A percentile compares a stretch with the other conserved stretches of the same genome.
Conservation (phyloP, 1,140 invertebrate genomes). For the Stratiolaelaps scimitus region DNA sequence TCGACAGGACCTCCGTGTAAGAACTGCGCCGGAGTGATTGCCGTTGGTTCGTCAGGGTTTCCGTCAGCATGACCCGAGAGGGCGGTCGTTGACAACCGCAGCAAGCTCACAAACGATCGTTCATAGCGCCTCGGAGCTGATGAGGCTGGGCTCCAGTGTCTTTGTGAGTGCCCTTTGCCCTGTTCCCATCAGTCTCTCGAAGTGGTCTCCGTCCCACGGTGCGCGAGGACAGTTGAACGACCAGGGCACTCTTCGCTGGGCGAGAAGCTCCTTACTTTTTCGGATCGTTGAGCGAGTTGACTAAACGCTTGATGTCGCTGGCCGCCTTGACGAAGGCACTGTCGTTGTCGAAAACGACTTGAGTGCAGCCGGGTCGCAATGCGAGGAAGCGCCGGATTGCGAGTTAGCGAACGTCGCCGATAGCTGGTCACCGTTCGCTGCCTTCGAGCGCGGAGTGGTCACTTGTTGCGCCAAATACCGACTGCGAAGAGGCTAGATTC, state of each 20-base stretch:
- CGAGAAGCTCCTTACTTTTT: not conserved
- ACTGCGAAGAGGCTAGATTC: too few relatives aligned
- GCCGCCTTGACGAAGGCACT: not conserved
- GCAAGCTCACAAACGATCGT: constrained; percentile 2
- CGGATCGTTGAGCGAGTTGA: constrained; percentile 2
- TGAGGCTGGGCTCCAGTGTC: not conserved
- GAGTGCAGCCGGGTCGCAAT: not conserved
- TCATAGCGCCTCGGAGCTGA: not conserved
- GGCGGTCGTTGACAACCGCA: not conserved
- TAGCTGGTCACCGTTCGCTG: too few relatives aligned
- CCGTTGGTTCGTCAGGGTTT: not conserved
- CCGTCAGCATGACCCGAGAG: not conserved
- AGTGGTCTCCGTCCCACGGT: not conserved
- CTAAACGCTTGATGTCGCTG: not conserved
- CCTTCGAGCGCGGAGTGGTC: too few relatives aligned
- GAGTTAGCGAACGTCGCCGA: too few relatives aligned
- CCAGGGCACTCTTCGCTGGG: not conserved
- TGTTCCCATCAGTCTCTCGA: not conserved
- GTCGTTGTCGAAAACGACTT: not conserved
- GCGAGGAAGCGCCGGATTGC: constrained; percentile 1
- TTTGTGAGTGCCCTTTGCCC: not conserved
- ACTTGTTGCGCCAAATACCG: too few relatives aligned
- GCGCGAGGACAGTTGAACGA: not conserved
- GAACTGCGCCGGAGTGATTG: not conserved
- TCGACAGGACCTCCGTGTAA: too few relatives aligned